Percentiles rank a stretch among this genome's conserved stretches.
Conservation (phyloP, 2,888 invertebrate species). For the Agonopterix alstromeriana region DNA sequence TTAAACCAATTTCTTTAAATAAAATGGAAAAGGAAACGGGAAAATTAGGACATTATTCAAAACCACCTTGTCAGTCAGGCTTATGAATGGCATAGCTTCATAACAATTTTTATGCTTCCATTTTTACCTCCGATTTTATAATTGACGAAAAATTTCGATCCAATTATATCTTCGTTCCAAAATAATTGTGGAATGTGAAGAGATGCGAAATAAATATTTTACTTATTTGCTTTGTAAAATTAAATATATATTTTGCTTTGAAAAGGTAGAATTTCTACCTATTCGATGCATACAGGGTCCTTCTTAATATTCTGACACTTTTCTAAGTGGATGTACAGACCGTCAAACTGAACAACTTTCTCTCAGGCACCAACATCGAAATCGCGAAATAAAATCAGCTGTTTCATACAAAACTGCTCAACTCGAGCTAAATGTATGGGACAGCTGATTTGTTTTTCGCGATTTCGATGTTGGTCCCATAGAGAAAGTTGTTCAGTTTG, state of each 20-base stretch:
- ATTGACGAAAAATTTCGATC: neutral
- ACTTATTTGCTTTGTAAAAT: neutral
- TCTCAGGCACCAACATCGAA: too few relatives aligned
- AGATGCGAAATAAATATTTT: neutral
- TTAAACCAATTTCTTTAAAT: conserved; percentile 3
- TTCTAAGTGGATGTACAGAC: too few relatives aligned
- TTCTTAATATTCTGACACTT: too few relatives aligned
- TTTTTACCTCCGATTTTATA: neutral
- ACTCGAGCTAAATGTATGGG: too few relatives aligned
- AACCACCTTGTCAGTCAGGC: neutral
- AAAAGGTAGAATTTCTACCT: conserved; percentile 2
- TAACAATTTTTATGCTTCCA: neutral
- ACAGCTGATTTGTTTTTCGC: too few relatives aligned
- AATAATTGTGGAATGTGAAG: neutral
- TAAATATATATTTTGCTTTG: conserved; percentile 10
- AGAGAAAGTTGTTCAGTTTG: too few relatives aligned
- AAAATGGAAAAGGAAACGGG: neutral
- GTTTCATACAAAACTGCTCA: too few relatives aligned
- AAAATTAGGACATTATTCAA: conserved; percentile 1
- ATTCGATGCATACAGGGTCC: too few relatives aligned
- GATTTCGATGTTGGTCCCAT: too few relatives aligned
- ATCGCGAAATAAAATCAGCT: too few relatives aligned
- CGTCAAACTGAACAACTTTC: too few relatives aligned
- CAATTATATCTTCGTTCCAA: neutral
- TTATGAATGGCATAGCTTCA: neutral